phyloP scores from a whole-genome alignment of 2,113 vertebrate genomes.

The Scartelaos histophorus region DNA sequence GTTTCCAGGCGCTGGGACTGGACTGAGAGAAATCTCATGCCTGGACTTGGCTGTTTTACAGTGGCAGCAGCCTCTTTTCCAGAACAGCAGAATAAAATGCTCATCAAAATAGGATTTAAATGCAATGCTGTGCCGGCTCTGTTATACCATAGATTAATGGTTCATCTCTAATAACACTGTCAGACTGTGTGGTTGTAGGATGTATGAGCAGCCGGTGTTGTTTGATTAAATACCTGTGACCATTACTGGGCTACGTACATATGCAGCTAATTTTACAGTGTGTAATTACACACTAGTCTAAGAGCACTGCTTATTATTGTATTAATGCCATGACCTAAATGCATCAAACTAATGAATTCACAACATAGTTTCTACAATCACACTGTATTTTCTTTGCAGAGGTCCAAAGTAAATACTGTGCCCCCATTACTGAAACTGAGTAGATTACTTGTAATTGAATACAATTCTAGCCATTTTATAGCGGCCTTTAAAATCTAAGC shows the following conservation, averaged over 20 bases:
- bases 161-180: slow-evolving; percentile 43
- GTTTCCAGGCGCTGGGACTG: slow-evolving; percentile 37
- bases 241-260: slow-evolving; percentile 8
- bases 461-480: no score
- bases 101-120: slow-evolving; percentile 37
- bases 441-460: no score
- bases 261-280: slow-evolving; percentile 25
- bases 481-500: no score
- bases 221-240: slow-evolving; percentile 46
- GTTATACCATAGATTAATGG: slow-evolving; percentile 45
- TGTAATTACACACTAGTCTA: slow-evolving; percentile 39
- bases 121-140: slow-evolving; percentile 23
- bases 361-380: slow-evolving; percentile 17
- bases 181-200: slow-evolving; percentile 27
- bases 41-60: slow-evolving; percentile 2
- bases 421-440: no score
- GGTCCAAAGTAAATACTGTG: no score
- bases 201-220: slow-evolving; percentile 20
- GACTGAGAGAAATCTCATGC: slow-evolving; percentile 37
- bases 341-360: slow-evolving; percentile 33
- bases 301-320: slow-evolving; percentile 12
- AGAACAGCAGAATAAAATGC: slow-evolving; percentile 31
- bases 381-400: slow-evolving; percentile 10
- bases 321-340: slow-evolving; percentile 16
- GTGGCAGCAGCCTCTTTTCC: background rate